Evolutionary conservation across 2,797 vertebrate species (phyloP), one percentile per base, ranked within the genome.

Genomic region (Myripristis murdjan): DNA sequence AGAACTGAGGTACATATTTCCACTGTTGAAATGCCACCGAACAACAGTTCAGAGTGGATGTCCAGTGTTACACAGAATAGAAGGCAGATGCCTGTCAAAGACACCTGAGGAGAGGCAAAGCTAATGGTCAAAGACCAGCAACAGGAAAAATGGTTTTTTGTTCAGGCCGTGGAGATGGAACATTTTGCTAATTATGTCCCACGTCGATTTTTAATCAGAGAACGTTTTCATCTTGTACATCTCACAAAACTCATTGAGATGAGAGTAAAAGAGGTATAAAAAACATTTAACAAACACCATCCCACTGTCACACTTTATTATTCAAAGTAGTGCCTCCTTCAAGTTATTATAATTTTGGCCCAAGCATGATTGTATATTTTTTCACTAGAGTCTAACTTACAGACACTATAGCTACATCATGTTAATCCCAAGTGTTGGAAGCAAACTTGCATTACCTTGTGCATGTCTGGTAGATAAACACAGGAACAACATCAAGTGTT

Each of bases 1-100:
- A 86, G 76, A 89, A 77, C 51, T 89, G 88, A 91, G 66, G 69
- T 73, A 67, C 44, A 66, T 82, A 90, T 93, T 91, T 90, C 86
- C 87, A 78, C 75, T 81, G 81, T 72, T 83, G 65, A 88, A 74
- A 80, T 90, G 81, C 72, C 79, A 87, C 76, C 73, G 79, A 83
- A 79, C 77, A 87, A 87, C 83, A 64, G 69, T 63, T 74, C 73
- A 86, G 73, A 60, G 79, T 52, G 62, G 79, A 69, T 79, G 65
- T 64, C 75, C 82, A 79, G 52, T 39, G 33, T 37, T 52, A 52
- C 15, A 28, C 16, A 53, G 48, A 56, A 81, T 61, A 82, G 64
- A 68, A 64, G 56, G 81, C 84, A 87, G 83, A 79, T 82, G 82
- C 84, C 73, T 80, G 53, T 85, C 71, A 69, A 2, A 3, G 28